These are phyloP conservation scores for Maniola hyperantus DNA, from an alignment of 2,888 invertebrate genomes.

Conservation along the genomic window DNA sequence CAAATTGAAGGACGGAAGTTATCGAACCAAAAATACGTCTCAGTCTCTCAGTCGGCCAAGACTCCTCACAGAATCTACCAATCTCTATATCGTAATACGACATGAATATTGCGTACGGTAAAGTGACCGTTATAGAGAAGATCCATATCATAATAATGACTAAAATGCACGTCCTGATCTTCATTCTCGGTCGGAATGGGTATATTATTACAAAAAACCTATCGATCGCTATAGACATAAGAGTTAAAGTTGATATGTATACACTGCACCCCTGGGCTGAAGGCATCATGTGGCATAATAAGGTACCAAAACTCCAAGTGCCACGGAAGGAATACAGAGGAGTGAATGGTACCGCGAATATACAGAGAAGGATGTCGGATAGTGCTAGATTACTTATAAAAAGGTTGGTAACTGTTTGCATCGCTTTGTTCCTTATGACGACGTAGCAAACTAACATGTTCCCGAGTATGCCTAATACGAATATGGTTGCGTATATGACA, in stretches of 20 bases:
- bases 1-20: conserved; percentile 95
- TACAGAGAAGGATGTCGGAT: conserved; percentile 96
- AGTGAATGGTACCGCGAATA: conserved; percentile 97
- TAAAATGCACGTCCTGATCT: conserved; percentile 90
- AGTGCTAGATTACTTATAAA: conserved; percentile 98
- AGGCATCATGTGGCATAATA: conserved; percentile 95
- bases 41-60: conserved; percentile 93
- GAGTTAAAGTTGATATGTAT: conserved; percentile 97
- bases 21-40: conserved; percentile 92
- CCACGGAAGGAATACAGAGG: conserved; percentile 96
- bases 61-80: conserved; percentile 89
- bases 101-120: conserved; percentile 96
- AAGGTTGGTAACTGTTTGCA: conserved; percentile 99
- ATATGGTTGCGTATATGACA: conserved; percentile 91
- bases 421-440: conserved; percentile 94
- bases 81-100: conserved; percentile 79
- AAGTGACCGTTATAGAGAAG: conserved; percentile 92
- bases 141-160: conserved; percentile 96
- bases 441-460: conserved; percentile 97
- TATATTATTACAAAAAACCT: conserved; percentile 98
- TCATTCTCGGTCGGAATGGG: conserved; percentile 97
- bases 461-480: conserved; percentile 93
- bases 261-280: conserved; percentile 97
- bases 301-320: conserved; percentile 95
- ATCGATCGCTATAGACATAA: conserved; percentile 98